Percentiles rank a stretch among this genome's conserved stretches.
These are phyloP conservation scores for Thamnophis sirtalis DNA, from an alignment of 2,113 vertebrate species.

Conservation along the genomic window DNA sequence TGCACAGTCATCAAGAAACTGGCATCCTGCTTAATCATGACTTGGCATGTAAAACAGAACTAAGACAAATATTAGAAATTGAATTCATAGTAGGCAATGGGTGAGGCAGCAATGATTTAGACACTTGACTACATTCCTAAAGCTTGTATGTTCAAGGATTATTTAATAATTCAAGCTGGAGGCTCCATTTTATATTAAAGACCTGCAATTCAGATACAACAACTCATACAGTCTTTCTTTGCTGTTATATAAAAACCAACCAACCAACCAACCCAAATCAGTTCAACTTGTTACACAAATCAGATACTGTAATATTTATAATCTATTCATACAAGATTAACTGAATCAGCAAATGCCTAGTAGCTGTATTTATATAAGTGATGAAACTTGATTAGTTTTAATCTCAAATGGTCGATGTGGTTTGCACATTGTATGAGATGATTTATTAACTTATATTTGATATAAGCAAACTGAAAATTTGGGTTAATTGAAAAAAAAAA, in stretches of 20 bases:
- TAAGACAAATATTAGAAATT: neutral
- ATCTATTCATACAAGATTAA: neutral
- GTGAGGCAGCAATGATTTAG: neutral
- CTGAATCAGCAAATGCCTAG: neutral
- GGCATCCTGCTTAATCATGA: neutral
- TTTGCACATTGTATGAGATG: neutral
- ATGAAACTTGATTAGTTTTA: neutral
- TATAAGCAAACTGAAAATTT: neutral
- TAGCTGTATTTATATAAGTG: neutral
- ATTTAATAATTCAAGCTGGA: neutral
- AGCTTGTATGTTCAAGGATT: neutral
- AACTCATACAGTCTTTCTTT: neutral
- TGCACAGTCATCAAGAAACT: neutral
- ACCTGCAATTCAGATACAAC: neutral
- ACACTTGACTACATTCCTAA: neutral
- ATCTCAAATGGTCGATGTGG: neutral
- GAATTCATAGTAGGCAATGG: neutral
- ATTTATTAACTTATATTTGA: neutral
- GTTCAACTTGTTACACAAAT: neutral
- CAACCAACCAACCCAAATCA: neutral
- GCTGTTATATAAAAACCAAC: neutral
- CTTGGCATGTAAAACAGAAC: conserved; percentile 1
- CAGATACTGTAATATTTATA: neutral
- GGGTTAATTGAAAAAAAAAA: neutral
- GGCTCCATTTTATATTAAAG: neutral